A percentile compares a stretch with the other conserved stretches of the same genome.
phyloP scores from a whole-genome alignment of 2,797 vertebrate species.

The Alosa sapidissima region DNA sequence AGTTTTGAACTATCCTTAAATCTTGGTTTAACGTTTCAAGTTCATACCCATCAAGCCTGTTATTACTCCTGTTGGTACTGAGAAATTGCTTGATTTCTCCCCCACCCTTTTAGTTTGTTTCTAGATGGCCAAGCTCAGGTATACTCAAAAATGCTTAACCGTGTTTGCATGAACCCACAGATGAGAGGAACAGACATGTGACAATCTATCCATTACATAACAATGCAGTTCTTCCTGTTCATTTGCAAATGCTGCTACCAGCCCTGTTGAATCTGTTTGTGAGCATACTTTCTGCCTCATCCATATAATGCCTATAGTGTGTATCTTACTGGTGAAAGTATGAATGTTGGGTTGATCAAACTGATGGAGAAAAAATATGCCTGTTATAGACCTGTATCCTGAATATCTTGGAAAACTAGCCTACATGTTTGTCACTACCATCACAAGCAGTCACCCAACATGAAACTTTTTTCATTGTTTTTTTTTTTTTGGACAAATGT shows the following conservation, averaged over 20 bases:
- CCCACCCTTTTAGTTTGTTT: background rate
- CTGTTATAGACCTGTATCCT: slow-evolving; percentile 8
- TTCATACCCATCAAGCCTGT: background rate
- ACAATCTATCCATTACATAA: slow-evolving; percentile 3
- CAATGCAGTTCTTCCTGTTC: background rate
- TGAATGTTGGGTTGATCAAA: slow-evolving; percentile 18
- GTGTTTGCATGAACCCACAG: slow-evolving; percentile 1
- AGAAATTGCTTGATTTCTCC: background rate
- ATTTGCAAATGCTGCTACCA: slow-evolving; percentile 20
- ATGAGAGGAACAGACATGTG: background rate
- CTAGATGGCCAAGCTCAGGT: slow-evolving; percentile 21
- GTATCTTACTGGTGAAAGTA: background rate
- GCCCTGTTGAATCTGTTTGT: background rate
- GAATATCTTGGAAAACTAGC: background rate
- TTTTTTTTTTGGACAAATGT: background rate
- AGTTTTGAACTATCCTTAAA: background rate
- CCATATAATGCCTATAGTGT: slow-evolving; percentile 10
- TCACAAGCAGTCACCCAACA: background rate
- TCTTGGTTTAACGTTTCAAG: background rate
- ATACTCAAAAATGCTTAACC: background rate
- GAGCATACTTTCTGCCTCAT: slow-evolving; percentile 20
- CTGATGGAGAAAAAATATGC: background rate
- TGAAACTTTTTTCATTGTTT: background rate
- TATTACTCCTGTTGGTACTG: background rate
- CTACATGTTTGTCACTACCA: background rate